Percentiles rank a stretch among this genome's conserved stretches.
Evolutionary conservation across 2,113 vertebrate species (phyloP).

Genomic region (Vidua macroura): DNA sequence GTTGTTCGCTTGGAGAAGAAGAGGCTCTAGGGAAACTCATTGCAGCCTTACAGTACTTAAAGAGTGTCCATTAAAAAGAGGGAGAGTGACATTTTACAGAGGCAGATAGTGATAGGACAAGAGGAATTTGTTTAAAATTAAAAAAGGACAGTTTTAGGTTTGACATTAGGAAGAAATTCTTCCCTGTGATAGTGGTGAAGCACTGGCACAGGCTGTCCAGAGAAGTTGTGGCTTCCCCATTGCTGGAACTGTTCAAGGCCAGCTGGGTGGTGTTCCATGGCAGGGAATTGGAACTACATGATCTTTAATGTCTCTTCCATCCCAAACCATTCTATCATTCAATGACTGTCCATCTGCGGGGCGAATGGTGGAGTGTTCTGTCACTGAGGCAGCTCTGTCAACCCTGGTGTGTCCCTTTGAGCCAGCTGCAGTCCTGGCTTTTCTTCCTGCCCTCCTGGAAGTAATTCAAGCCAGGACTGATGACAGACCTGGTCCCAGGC

Average conservation of each 20-base stretch:
- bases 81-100: not conserved
- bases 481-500: too few relatives aligned
- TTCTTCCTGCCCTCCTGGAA: not conserved
- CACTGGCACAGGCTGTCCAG: not conserved
- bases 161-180: not conserved
- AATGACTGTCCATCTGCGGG: rapidly evolving
- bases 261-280: not conserved
- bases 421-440: not conserved
- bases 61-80: not conserved
- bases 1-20: not conserved
- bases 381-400: not conserved
- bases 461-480: not conserved
- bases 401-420: not conserved
- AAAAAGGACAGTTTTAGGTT: not conserved
- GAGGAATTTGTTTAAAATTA: not conserved
- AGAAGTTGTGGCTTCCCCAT: not conserved
- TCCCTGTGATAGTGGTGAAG: not conserved
- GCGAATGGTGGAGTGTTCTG: not conserved
- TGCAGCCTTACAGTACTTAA: not conserved
- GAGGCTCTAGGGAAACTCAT: not conserved
- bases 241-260: not conserved
- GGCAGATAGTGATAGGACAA: not conserved
- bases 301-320: not conserved
- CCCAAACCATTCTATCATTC: not conserved
- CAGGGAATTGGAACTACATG: not conserved